phyloP scores from a whole-genome alignment of 1,140 invertebrate genomes.

The Pseudobourletiella spinata region DNA sequence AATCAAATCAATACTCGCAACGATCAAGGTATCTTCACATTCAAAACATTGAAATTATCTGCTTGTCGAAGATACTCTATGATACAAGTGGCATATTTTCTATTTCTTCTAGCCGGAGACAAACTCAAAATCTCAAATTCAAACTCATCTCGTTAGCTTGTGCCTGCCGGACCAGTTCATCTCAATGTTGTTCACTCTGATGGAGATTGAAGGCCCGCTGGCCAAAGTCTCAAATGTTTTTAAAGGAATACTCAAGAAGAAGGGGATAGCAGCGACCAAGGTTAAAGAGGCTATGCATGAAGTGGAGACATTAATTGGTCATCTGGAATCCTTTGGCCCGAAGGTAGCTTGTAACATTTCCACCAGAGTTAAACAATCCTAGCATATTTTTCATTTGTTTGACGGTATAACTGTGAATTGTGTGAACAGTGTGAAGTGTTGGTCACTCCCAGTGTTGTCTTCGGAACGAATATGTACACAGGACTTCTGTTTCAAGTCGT shows the following conservation, averaged over 20 bases:
- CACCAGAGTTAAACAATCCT: too few species aligned
- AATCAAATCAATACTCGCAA: slow-evolving; percentile 54
- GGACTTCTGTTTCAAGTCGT: slow-evolving; percentile 64
- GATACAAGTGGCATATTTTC: neutral
- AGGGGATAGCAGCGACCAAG: slow-evolving; percentile 51
- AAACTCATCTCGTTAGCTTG: slow-evolving; percentile 59
- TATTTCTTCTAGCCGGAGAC: slow-evolving; percentile 47
- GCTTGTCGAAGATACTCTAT: too few species aligned
- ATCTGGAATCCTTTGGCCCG: slow-evolving; percentile 61
- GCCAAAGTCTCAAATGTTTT: slow-evolving; percentile 51
- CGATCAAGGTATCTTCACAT: slow-evolving; percentile 52
- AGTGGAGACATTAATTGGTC: slow-evolving; percentile 58
- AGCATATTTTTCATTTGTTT: too few species aligned
- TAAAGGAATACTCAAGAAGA: slow-evolving; percentile 50
- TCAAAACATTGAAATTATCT: too few species aligned
- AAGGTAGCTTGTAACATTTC: slow-evolving; percentile 53
- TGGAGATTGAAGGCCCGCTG: slow-evolving; percentile 60
- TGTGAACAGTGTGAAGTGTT: slow-evolving; percentile 53
- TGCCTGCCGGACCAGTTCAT: slow-evolving; percentile 61
- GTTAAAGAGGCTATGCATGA: slow-evolving; percentile 62
- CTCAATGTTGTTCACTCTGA: slow-evolving; percentile 56
- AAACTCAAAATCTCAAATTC: slow-evolving; percentile 57
- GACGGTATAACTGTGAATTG: too few species aligned
- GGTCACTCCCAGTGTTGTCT: slow-evolving; percentile 54
- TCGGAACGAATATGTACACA: slow-evolving; percentile 56